Base-by-base conservation (phyloP, 2,113 vertebrate species). In the Pampusana beccarii region DNA sequence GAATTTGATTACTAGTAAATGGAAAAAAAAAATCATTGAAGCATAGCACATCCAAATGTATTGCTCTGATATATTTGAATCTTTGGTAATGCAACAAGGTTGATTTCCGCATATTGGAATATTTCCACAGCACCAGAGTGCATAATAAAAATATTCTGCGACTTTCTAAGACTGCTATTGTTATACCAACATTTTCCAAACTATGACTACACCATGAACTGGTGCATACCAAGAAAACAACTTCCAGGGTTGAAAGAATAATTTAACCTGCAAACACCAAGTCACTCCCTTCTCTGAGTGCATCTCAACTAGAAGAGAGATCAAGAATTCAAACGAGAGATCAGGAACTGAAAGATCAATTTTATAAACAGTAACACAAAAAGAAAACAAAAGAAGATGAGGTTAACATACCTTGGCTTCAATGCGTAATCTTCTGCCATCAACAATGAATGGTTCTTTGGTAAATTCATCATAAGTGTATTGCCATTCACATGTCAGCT, bases 391-490 rank as follows among this genome's bases (percentile, higher is more conserved):
- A 77, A 36, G 23, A 34, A 1, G 6, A 50, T 50, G 28, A 88
- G 21, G 50, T 50, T 20, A 75, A 67, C 10, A 33, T 98, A 99
- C 99, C 98, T 99, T 99, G 74, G 99, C 99, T 97, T 99, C 99
- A 58, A 99, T 99, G 77, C 99, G 99, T 60, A 99, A 95, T 69
- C 99, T 98, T 62, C 99, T 98, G 57, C 96, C 98, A 86, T 99
- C 98, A 26, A 99, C 98, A 11, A 99, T 99, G 92, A 98, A 98
- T 5, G 99, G 99, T 6, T 99, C 98, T 98, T 99, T 99, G 83
- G 99, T 99, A 97, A 99, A 99, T 93, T 99, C 99, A 90, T 99
- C 99, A 5, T 99, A 99, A 80, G 97, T 98, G 92, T 99, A 99
- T 60, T 99, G 99, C 99, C 99, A 99, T 80, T 99, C 99, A 92